A percentile compares a stretch with the other conserved stretches of the same genome.
Evolutionary conservation across 2,113 vertebrate species (phyloP).

Genomic region (Leptocoma aspasia): DNA sequence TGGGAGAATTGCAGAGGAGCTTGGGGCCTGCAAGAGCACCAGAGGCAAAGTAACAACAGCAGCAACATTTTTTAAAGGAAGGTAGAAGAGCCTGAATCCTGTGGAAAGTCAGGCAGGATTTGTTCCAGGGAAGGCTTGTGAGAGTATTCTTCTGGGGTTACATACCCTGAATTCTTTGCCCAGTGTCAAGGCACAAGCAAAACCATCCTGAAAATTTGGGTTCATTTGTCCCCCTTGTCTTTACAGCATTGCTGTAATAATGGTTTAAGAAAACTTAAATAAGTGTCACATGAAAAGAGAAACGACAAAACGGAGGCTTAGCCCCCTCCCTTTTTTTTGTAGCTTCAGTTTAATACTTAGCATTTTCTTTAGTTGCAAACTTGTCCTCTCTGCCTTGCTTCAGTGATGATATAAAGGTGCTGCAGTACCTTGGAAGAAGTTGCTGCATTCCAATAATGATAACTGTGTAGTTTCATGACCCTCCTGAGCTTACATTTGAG

Average conservation of each 20-base stretch:
- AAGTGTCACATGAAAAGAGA: background rate
- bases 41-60: background rate
- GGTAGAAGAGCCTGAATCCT: background rate
- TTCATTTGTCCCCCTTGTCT: background rate
- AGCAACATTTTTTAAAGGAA: background rate
- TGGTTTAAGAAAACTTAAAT: background rate
- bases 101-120: background rate
- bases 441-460: slow-evolving; percentile 38
- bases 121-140: background rate
- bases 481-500: slow-evolving; percentile 57
- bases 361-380: background rate
- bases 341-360: background rate
- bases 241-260: background rate
- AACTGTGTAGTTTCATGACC: slow-evolving; percentile 52
- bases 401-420: slow-evolving; percentile 38
- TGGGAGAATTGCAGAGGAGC: background rate
- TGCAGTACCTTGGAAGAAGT: slow-evolving; percentile 33
- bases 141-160: background rate
- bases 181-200: background rate
- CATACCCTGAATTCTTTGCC: background rate
- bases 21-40: background rate
- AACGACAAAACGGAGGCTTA: background rate
- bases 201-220: background rate
- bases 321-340: background rate
- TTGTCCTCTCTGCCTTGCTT: slow-evolving; percentile 15